phyloP scores from a whole-genome alignment of 2,888 invertebrate species.

The Fragum fragum region DNA sequence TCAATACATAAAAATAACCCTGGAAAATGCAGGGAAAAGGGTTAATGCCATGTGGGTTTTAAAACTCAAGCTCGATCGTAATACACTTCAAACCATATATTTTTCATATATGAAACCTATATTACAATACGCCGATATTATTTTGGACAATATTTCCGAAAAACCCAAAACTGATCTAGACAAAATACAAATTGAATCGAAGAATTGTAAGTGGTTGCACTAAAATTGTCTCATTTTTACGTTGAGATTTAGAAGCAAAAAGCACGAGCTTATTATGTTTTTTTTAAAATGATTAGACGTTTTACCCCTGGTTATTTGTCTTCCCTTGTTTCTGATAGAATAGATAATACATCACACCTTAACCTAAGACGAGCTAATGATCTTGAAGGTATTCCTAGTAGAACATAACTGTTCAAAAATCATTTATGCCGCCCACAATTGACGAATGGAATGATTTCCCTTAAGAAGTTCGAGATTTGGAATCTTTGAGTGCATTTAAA shows the following conservation, averaged over 20 bases:
- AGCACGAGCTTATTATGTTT: too few species aligned
- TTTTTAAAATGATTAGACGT: too few species aligned
- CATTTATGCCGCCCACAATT: neutral
- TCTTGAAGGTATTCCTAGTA: neutral
- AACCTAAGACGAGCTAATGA: neutral
- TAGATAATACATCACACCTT: neutral
- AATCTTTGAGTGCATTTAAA: neutral
- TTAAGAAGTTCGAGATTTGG: neutral
- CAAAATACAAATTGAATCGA: neutral
- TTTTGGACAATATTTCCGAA: neutral
- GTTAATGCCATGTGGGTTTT: neutral
- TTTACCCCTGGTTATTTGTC: neutral
- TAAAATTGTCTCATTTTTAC: neutral
- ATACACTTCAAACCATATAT: neutral
- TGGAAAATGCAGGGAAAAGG: slow-evolving; percentile 7
- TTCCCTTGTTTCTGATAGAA: neutral
- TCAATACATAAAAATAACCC: neutral
- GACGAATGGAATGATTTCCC: neutral
- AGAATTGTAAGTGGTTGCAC: neutral
- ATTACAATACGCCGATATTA: slow-evolving; percentile 2
- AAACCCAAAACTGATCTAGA: neutral
- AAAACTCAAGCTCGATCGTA: neutral
- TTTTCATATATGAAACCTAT: slow-evolving; percentile 7
- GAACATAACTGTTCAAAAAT: neutral
- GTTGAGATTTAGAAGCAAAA: neutral